These are phyloP conservation scores for Arctocebus calabarensis DNA, from an alignment of 2,797 vertebrate species.

Conservation along the genomic window DNA sequence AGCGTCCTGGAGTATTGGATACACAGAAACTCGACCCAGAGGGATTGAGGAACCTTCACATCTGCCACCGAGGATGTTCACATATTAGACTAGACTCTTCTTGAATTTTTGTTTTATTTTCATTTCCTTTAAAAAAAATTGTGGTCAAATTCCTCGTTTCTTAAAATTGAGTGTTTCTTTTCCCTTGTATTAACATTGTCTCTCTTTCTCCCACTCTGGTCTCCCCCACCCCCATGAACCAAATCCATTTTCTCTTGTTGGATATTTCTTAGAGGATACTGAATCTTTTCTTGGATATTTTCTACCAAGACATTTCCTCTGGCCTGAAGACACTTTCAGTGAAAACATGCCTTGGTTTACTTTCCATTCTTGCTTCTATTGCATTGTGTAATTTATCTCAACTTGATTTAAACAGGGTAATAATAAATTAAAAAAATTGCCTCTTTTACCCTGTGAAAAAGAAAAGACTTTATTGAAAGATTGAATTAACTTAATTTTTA, in stretches of 20 bases:
- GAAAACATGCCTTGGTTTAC: background rate
- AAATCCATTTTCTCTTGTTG: background rate
- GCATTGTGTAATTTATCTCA: slow-evolving; percentile 6
- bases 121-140: background rate
- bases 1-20: background rate
- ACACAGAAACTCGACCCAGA: background rate
- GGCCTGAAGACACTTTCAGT: background rate
- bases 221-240: background rate
- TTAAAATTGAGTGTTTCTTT: slow-evolving; percentile 27
- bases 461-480: background rate
- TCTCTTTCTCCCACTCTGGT: background rate
- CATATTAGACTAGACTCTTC: background rate
- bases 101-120: background rate
- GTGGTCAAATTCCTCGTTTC: background rate
- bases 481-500: slow-evolving; percentile 36
- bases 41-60: background rate
- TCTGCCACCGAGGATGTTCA: background rate
- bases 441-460: background rate
- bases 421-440: background rate
- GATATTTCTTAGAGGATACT: background rate
- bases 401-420: background rate
- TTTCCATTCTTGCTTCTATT: background rate
- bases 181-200: background rate
- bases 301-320: background rate
- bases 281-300: background rate